These are phyloP conservation scores for Mallotus villosus DNA, from an alignment of 2,797 vertebrate species.

Conservation along the genomic window DNA sequence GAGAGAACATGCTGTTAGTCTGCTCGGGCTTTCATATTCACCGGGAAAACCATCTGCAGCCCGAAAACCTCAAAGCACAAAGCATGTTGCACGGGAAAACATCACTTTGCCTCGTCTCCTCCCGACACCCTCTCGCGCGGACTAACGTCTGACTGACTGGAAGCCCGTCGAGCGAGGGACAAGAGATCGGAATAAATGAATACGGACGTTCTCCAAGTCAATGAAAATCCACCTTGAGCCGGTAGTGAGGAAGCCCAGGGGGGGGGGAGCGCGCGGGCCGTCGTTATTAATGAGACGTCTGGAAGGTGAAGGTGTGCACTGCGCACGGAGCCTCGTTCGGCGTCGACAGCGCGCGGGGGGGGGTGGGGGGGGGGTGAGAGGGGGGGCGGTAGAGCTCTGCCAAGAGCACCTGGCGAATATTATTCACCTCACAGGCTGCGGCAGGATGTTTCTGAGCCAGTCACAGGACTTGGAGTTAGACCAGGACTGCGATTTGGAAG, in stretches of 20 bases:
- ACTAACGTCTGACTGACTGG: constrained; percentile 30
- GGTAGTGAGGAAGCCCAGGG: constrained; percentile 30
- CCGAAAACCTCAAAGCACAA: neutral
- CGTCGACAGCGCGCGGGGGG: constrained; percentile 23
- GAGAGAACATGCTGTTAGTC: neutral
- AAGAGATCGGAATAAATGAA: constrained; percentile 27
- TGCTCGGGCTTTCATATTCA: constrained; percentile 3
- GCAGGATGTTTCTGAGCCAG: constrained; percentile 48
- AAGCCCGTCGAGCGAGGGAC: constrained; percentile 31
- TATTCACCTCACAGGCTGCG: constrained; percentile 49
- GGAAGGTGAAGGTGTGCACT: constrained; percentile 31
- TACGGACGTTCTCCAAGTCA: constrained; percentile 26
- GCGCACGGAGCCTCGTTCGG: constrained; percentile 21
- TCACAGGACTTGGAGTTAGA: constrained; percentile 44
- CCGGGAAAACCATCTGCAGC: constrained; percentile 16
- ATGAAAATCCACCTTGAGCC: constrained; percentile 54
- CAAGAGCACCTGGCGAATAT: constrained; percentile 53
- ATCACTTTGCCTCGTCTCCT: neutral
- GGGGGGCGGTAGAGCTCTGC: constrained; percentile 21
- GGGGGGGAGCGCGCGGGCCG: constrained; percentile 25
- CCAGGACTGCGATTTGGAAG: constrained; percentile 55
- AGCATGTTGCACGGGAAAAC: constrained; percentile 10
- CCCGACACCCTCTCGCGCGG: neutral
- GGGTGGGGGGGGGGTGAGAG: neutral
- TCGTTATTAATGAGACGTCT: constrained; percentile 50